Percentiles rank a stretch among this genome's conserved stretches.
phyloP scores from a whole-genome alignment of 2,797 vertebrate species.

The Dryobates pubescens region DNA sequence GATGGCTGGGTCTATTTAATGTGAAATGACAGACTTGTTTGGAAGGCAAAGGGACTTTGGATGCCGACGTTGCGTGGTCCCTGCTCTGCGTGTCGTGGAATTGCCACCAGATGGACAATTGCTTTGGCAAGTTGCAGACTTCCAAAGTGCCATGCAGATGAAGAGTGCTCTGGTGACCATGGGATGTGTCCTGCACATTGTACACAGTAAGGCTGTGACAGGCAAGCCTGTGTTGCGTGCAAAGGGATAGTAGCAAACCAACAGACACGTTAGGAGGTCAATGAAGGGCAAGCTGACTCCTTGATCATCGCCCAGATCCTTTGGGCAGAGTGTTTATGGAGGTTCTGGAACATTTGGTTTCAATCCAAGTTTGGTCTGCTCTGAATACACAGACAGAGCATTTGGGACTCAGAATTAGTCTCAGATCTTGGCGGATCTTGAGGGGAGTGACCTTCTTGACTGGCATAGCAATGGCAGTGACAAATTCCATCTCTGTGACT shows the following conservation, averaged over 20 bases:
- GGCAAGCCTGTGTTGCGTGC: not conserved
- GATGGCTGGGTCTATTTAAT: not conserved
- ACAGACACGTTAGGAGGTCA: rapidly evolving
- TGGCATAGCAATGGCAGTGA: not conserved
- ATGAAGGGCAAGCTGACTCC: not conserved
- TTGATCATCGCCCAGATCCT: not conserved
- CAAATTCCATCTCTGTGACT: not conserved
- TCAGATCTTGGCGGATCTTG: rapidly evolving
- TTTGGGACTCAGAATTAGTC: not conserved
- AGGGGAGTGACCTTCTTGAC: not conserved
- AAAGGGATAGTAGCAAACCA: not conserved
- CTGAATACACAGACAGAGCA: rapidly evolving
- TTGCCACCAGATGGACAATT: not conserved
- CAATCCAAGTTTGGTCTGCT: not conserved
- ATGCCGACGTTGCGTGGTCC: not conserved
- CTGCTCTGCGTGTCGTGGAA: not conserved
- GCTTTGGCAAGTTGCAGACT: not conserved
- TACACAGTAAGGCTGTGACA: not conserved
- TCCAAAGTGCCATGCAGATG: rapidly evolving
- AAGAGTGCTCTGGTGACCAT: not conserved
- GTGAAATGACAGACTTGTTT: not conserved
- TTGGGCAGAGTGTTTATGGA: not conserved
- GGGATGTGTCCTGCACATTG: not conserved
- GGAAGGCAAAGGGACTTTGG: not conserved
- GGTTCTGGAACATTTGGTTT: not conserved